Conservation (phyloP, 92 coral and sea anemone genomes). For the Bergia sp. region DNA sequence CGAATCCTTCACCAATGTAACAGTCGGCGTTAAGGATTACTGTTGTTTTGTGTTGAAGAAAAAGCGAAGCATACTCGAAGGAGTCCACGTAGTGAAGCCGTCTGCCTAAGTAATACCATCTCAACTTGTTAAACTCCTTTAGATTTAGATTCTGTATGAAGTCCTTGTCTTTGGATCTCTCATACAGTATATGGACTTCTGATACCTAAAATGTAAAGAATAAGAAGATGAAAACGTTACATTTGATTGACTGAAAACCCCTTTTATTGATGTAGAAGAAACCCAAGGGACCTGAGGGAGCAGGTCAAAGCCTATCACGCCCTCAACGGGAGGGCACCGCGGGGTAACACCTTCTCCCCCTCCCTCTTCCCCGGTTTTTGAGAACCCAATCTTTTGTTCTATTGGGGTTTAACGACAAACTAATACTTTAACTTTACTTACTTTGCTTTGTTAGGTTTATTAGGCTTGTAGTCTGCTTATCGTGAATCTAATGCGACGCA, state of each 20-base stretch:
- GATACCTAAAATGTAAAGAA: conserved; percentile 52
- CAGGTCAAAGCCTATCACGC: too few relatives aligned
- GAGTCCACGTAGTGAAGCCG: conserved; percentile 90
- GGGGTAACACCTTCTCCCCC: too few relatives aligned
- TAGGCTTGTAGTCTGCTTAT: too few relatives aligned
- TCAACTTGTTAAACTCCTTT: conserved; percentile 50
- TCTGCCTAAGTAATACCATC: conserved; percentile 50
- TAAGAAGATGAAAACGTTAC: neutral
- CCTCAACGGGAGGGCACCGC: too few relatives aligned
- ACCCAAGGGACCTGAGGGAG: too few relatives aligned
- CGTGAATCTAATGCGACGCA: too few relatives aligned
- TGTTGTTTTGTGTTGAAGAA: conserved; percentile 61
- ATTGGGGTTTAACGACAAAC: too few relatives aligned
- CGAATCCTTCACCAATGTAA: conserved; percentile 83
- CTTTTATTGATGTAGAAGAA: too few relatives aligned
- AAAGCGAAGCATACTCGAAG: conserved; percentile 69
- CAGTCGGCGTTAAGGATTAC: conserved; percentile 88
- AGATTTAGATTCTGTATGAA: conserved; percentile 54
- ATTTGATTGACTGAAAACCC: neutral
- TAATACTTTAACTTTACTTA: too few relatives aligned
- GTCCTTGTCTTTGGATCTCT: conserved; percentile 45
- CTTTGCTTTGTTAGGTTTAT: too few relatives aligned
- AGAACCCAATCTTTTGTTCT: too few relatives aligned
- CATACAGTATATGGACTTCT: conserved; percentile 61
- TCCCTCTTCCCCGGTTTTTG: too few relatives aligned